Evolutionary conservation across 2,797 vertebrate species (phyloP), one percentile per base, ranked within the genome.

Genomic region (Phoebastria nigripes): DNA sequence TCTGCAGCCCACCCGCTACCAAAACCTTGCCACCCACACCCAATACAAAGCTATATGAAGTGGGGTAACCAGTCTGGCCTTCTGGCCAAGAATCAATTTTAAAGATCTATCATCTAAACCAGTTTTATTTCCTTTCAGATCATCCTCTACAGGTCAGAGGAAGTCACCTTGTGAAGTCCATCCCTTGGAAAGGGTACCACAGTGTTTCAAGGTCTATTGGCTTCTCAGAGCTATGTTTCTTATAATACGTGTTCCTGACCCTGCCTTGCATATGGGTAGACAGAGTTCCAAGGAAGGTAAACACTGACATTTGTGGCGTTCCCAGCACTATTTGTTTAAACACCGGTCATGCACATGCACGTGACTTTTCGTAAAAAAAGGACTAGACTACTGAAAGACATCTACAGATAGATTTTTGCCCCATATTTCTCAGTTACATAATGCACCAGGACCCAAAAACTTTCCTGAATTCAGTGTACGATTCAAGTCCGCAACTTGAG

Each of bases 331-430:
- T 41, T 52, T 62, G 8, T 80, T 89, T 69, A 58, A 69, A 49
- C 19, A 20, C 8, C 46, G 15, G 18, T 65, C 52, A 39, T 31
- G 16, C 3, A 42, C 15, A 15, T 11, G 1, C 35, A 31, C 0
- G 0, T 21, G 20, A 47, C 11, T 39, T 89, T 61, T 72, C 31
- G 54, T 79, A 47, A 76, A 78, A 87, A 74, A 54, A 71, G 18
- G 55, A 35, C 16, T 65, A 70, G 42, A 33, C 33, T 83, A 31
- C 33, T 39, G 17, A 62, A 69, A 79, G 58, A 56, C 9, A 39
- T 25, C 37, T 51, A 39, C 21, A 62, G 9, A 44, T 24, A 78
- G 18, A 62, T 42, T 25, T 82, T 81, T 44, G n/a, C 5, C 7
- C 8, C 17, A 0, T 72, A 39, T 84, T 89, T 87, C 37, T 79